Base-by-base conservation (phyloP, 1,140 invertebrate species). In the Sycophaga agraensis region DNA sequence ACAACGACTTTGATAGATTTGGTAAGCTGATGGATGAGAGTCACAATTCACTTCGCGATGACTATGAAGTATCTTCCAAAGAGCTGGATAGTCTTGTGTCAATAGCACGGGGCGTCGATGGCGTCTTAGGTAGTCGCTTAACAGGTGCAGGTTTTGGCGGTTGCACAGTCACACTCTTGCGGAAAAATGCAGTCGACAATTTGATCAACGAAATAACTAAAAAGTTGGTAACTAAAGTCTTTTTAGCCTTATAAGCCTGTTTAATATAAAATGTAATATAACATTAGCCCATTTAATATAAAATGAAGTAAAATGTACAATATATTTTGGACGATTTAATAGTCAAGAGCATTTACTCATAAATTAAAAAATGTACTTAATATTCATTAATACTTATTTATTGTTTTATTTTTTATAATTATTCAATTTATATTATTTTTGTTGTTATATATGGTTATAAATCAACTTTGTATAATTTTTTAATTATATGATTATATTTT, bases 121-220 rank as follows among this genome's bases (percentile, higher is more conserved):
- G 94, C 14, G 93, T 97, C 14, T 85, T 88, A 55, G 95, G 95
- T 3, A 92, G 92, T 51, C 84, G 94, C 58, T 92, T 98, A 87
- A 97, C 94, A 6, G 94, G 95, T 4, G 95, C 92, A 14, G 95
- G 95, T 12, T 97, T 98, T 78, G 94, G 94, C 0, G 94, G 95
- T 1, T 97, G 94, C 71, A 95, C 92, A 1, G 90, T 98, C 14
- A 92, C 92, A 11, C 78, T 97, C 71, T 85, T 92, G n/a, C 82
- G 84, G 65, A 83, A 85, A 49, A 74, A 84, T 28, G 75, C 80
- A 53, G 84, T 91, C 0, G 82, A 88, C 24, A 72, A 82, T 17
- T 80, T 87, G 2, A 89, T 92, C 35, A 74, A 84, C 31, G 80
- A 86, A 61, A 88, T 94, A 17, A 78, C 84, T 60, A 73, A 82